These are phyloP conservation scores for Rostratula benghalensis DNA, from an alignment of 2,113 vertebrate species.

Conservation along the genomic window DNA sequence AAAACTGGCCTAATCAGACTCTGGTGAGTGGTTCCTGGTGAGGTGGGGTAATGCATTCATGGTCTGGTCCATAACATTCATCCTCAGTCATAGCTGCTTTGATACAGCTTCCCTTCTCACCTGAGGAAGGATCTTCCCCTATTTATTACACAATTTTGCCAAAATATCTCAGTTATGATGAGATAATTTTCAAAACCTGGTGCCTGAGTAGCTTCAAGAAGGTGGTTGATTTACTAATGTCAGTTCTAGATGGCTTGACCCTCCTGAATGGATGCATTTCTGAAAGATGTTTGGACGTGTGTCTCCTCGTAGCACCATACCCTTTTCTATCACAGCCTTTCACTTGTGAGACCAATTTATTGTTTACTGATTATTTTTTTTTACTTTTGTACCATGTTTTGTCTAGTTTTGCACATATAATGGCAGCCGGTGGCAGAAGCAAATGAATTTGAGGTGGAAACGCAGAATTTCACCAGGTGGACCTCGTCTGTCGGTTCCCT, in stretches of 20 bases:
- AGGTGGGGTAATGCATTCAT: fast-evolving
- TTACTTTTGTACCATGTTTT: background rate
- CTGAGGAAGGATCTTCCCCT: fast-evolving
- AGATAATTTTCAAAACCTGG: background rate
- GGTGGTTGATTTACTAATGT: background rate
- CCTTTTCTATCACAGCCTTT: background rate
- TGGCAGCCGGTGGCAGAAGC: background rate
- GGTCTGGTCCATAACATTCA: background rate
- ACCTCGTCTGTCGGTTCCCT: background rate
- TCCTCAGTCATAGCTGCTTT: background rate
- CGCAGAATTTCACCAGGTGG: fast-evolving
- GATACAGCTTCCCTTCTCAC: background rate
- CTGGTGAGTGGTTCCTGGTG: background rate
- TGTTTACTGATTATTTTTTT: background rate
- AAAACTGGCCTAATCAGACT: background rate
- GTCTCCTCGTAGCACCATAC: background rate
- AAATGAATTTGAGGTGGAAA: background rate
- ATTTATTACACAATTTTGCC: background rate
- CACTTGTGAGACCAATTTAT: background rate
- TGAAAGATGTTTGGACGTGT: background rate
- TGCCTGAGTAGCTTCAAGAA: background rate
- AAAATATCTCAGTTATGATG: background rate
- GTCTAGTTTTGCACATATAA: background rate
- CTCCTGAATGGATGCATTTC: fast-evolving
- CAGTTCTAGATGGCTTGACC: background rate